Evolutionary conservation across 2,113 vertebrate genomes (phyloP), one percentile per base, ranked within the genome.

Genomic region (Gasterosteus nipponicus): DNA sequence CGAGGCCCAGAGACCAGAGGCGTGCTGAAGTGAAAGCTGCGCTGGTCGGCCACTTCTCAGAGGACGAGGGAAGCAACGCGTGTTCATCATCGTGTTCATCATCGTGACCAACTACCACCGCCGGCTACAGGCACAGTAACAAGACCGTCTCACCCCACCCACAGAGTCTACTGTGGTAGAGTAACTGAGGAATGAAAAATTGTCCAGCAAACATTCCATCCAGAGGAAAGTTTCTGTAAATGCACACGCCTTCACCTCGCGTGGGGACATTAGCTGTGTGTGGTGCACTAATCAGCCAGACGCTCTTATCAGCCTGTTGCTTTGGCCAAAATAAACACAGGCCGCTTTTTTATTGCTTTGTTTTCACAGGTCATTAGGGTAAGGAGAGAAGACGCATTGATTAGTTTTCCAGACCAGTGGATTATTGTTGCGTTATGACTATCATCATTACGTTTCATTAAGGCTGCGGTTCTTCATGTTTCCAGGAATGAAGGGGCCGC

Each of bases 301-400:
- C 63, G 49, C 56, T 89, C 84, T 93, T 93, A 95, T 93, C 92
- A 89, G 90, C 89, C 87, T 80, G 54, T 92, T 93, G 89, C 83
- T 71, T 67, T 76, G 88, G 89, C 91, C 93, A 96, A 95, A 93
- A 93, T 87, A 96, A 96, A 95, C 90, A 92, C 44, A 59, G 82
- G n/a, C 72, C 68, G 70, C 85, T 86, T 78, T 93, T 91, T 92
- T 91, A 89, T 89, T 92, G 89, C 83, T 92, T 84, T 93, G 87
- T 91, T 95, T 94, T 94, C 91, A 94, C 82, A 90, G 69, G 86
- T 94, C 91, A 85, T 93, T 92, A 91, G 84, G 83, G 82, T 87
- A 86, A 89, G 88, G 90, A 77, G 89, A 78, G 81, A 86, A 91
- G 80, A 91, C 66, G 72, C 89, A 93, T 81, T 93, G 92, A 93